These are phyloP conservation scores for Platorchestia sp. DNA, from an alignment of 1,140 invertebrate genomes.

Conservation along the genomic window DNA sequence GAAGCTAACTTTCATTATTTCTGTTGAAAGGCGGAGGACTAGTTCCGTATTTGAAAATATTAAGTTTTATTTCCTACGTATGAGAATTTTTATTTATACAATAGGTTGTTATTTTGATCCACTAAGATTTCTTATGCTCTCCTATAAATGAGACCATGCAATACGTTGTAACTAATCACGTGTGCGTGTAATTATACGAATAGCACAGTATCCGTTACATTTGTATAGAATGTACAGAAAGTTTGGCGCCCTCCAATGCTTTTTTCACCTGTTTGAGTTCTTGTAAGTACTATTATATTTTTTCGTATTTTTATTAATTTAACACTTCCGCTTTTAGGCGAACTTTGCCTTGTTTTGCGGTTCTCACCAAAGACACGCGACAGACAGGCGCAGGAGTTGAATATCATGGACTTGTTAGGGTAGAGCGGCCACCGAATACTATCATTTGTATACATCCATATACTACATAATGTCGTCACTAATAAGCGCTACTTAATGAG, in stretches of 20 bases:
- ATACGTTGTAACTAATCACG: constrained; percentile 28
- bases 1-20: background rate
- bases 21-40: background rate
- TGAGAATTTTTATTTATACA: constrained; percentile 37
- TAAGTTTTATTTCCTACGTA: constrained; percentile 27
- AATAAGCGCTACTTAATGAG: constrained; percentile 24
- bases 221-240: constrained; percentile 26
- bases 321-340: background rate
- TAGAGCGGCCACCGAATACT: background rate
- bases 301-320: background rate
- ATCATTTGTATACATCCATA: constrained; percentile 10
- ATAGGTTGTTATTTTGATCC: constrained; percentile 26
- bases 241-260: constrained; percentile 2
- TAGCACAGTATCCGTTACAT: constrained; percentile 6
- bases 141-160: background rate
- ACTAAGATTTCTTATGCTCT: constrained; percentile 28
- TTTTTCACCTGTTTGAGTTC: background rate
- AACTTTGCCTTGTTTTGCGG: background rate
- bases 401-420: background rate
- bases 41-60: constrained; percentile 4
- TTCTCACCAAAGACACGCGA: background rate
- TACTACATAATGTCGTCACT: constrained; percentile 1
- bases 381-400: background rate
- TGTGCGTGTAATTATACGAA: constrained; percentile 29
- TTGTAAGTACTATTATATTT: constrained; percentile 10